phyloP scores from a whole-genome alignment of 2,888 invertebrate genomes.

The Crematogaster levior region DNA sequence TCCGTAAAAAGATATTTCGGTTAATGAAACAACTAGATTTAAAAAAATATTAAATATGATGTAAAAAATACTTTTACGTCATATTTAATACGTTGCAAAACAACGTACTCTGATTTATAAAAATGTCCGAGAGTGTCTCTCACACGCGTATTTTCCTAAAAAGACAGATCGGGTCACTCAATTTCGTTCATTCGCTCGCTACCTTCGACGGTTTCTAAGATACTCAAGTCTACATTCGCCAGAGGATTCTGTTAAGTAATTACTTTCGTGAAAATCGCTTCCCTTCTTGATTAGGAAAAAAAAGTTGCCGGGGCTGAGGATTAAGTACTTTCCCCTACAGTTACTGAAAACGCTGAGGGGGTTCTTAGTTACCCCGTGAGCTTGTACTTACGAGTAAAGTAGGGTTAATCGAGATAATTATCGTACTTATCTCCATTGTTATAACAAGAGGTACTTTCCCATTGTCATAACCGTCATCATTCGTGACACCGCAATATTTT shows the following conservation, averaged over 20 bases:
- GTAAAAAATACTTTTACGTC: no score
- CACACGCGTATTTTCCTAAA: not conserved
- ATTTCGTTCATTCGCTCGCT: not conserved
- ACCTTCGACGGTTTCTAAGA: not conserved
- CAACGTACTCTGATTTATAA: not conserved
- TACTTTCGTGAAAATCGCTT: slow-evolving; percentile 42
- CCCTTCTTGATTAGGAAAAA: slow-evolving; percentile 43
- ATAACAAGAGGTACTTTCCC: slow-evolving; percentile 18
- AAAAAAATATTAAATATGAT: no score
- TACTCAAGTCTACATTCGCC: slow-evolving; percentile 23
- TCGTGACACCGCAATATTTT: slow-evolving; percentile 26
- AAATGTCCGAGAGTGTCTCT: no score
- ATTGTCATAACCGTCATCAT: slow-evolving; percentile 22
- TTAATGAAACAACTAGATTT: not conserved
- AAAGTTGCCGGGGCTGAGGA: slow-evolving; percentile 39
- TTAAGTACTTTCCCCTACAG: slow-evolving; percentile 41
- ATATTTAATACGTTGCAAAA: not conserved
- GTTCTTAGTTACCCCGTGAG: slow-evolving; percentile 37
- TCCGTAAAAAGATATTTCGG: not conserved
- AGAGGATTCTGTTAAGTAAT: slow-evolving; percentile 49
- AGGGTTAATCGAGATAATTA: slow-evolving; percentile 51
- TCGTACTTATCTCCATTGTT: slow-evolving; percentile 40
- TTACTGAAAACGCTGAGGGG: slow-evolving; percentile 39
- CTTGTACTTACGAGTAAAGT: slow-evolving; percentile 44
- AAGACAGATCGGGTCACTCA: not conserved